These are phyloP conservation scores for Ladona fulva DNA, from an alignment of 1,140 invertebrate species.

Conservation along the genomic window DNA sequence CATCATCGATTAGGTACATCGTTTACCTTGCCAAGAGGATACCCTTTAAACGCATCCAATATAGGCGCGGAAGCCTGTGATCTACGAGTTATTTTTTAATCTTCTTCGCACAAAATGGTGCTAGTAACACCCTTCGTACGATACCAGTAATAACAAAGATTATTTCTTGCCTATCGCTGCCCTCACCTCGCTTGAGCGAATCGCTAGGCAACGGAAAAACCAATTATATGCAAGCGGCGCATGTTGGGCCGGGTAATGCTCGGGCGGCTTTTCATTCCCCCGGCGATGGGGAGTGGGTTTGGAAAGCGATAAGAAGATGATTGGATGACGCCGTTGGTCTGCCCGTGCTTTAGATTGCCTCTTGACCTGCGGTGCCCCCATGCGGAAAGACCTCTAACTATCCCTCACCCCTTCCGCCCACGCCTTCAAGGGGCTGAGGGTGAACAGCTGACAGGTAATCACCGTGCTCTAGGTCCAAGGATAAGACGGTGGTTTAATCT, in stretches of 20 bases:
- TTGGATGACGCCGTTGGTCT: slow-evolving; percentile 1
- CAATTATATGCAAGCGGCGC: neutral
- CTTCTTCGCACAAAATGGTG: no score
- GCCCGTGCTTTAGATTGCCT: neutral
- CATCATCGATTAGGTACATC: no score
- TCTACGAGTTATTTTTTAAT: no score
- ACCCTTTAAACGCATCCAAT: no score
- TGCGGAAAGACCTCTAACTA: neutral
- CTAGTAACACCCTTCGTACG: no score
- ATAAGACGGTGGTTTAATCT: neutral
- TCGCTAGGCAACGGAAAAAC: neutral
- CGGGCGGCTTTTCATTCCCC: neutral
- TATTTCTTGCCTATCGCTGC: no score
- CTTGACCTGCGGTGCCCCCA: slow-evolving; percentile 4
- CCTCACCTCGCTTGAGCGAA: neutral
- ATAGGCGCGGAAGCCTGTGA: no score
- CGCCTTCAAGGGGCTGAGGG: neutral
- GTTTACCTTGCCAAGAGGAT: no score
- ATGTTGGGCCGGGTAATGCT: neutral
- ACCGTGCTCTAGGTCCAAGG: neutral
- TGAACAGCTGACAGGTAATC: neutral
- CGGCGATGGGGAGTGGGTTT: neutral
- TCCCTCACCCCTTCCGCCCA: neutral
- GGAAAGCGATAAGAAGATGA: slow-evolving; percentile 3
- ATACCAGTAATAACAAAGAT: no score